Evolutionary conservation across 2,113 vertebrate species (phyloP).

Genomic region (Smithornis capensis): DNA sequence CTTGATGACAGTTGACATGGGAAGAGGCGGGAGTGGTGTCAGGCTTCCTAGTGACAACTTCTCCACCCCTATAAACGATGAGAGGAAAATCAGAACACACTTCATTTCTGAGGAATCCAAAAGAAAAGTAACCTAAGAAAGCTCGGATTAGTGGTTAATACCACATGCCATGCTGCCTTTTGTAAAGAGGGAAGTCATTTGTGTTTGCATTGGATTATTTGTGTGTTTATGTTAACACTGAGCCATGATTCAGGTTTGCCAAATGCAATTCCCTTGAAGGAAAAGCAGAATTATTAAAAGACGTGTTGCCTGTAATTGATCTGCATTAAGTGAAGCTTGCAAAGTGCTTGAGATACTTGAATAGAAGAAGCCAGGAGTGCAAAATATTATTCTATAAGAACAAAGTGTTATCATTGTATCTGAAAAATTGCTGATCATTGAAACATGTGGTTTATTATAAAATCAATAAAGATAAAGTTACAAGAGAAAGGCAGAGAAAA

Average conservation of each 20-base stretch:
- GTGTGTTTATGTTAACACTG: constrained; percentile 35
- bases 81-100: not conserved
- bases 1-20: not conserved
- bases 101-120: constrained; percentile 36
- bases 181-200: constrained; percentile 21
- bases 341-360: constrained; percentile 41
- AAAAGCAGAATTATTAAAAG: constrained; percentile 59
- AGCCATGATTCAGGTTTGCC: constrained; percentile 7
- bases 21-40: constrained; percentile 44
- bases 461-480: constrained; percentile 72
- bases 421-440: constrained; percentile 65
- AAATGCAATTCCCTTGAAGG: constrained; percentile 40
- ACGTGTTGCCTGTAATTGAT: constrained; percentile 54
- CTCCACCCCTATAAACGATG: not conserved
- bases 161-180: not conserved
- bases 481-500: constrained; percentile 53
- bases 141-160: not conserved
- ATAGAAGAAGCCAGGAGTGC: constrained; percentile 39
- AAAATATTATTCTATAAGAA: constrained; percentile 60
- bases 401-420: constrained; percentile 53
- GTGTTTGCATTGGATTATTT: constrained; percentile 52
- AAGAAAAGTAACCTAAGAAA: constrained; percentile 52
- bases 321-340: constrained; percentile 35
- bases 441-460: constrained; percentile 65
- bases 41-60: constrained; percentile 46